Base-by-base conservation (phyloP, 2,113 vertebrate genomes). In the Phoenicopterus ruber region DNA sequence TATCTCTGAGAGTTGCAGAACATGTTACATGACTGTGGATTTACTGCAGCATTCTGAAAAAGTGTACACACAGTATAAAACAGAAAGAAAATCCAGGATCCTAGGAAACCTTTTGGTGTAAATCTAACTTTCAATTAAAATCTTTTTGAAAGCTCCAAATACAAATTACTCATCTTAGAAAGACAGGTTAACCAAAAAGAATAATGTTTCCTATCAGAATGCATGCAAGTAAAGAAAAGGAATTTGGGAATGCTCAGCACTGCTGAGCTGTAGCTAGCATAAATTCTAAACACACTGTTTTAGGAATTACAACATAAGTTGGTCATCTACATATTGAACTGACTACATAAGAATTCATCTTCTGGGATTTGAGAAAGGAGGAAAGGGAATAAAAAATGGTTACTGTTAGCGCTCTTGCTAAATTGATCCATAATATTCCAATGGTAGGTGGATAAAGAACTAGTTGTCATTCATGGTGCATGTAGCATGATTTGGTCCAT, bases 1-100 rank as follows among this genome's bases (percentile, higher is more conserved):
- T 95, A 87, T 49, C 77, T 94, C 79, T 62, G 22, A 84, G 74
- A 81, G 77, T 52, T 94, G 89, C 69, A 91, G 90, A 89, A 95
- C 73, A 80, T 29, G 69, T 54, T 94, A 85, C 72, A 54, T 42
- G 58, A 47, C 44, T 59, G 76, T 57, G 38, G 84, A 86, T 96
- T 90, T 95, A 20, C 71, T 71, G 83, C 65, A 62, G 50, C 69
- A 76, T 82, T 76, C 25, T 40, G 28, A 52, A 82, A 70, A 90
- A 82, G 44, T 12, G 21, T 40, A 57, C 52, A 66, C 17, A 18
- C 28, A 12, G 19, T 32, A 59, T 52, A 84, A 71, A 90, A 10
- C 15, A 70, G 24, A 57, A 89, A 54, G 42, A 89, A 91, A 91
- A 77, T 14, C 17, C 62, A 77, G 34, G 7, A 76, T 82, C n/a